Evolutionary conservation across 2,113 vertebrate species (phyloP).

Genomic region (Porphyrio hochstetteri): DNA sequence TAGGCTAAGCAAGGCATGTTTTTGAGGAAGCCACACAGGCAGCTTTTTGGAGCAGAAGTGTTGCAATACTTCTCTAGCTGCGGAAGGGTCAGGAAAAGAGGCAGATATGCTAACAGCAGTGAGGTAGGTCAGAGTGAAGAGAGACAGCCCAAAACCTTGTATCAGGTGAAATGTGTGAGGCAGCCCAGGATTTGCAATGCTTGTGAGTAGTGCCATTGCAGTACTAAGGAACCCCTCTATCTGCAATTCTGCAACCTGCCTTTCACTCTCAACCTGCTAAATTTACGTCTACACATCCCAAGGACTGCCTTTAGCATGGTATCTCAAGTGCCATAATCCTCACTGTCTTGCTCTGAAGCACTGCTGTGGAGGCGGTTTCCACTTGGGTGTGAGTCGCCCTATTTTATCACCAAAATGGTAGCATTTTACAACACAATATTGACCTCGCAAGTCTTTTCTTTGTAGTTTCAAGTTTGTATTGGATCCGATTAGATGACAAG

Average conservation of each 20-base stretch:
- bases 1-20: not conserved
- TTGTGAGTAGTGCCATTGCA: not conserved
- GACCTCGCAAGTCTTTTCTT: not conserved
- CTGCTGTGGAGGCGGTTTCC: not conserved
- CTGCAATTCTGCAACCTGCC: not conserved
- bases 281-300: not conserved
- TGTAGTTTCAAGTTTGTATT: not conserved
- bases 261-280: not conserved
- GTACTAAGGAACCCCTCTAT: fast-evolving
- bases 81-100: not conserved
- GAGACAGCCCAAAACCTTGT: no score
- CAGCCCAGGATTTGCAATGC: not conserved
- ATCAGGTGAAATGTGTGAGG: not conserved
- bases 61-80: not conserved
- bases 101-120: not conserved
- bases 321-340: no score
- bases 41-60: not conserved
- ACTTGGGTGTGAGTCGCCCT: not conserved
- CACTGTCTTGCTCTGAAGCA: not conserved
- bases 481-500: fast-evolving
- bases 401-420: not conserved
- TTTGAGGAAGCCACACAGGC: not conserved
- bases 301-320: not conserved
- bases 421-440: not conserved
- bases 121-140: not conserved